These are phyloP conservation scores for Plebejus melissa DNA, from an alignment of 2,888 invertebrate genomes.

Conservation along the genomic window DNA sequence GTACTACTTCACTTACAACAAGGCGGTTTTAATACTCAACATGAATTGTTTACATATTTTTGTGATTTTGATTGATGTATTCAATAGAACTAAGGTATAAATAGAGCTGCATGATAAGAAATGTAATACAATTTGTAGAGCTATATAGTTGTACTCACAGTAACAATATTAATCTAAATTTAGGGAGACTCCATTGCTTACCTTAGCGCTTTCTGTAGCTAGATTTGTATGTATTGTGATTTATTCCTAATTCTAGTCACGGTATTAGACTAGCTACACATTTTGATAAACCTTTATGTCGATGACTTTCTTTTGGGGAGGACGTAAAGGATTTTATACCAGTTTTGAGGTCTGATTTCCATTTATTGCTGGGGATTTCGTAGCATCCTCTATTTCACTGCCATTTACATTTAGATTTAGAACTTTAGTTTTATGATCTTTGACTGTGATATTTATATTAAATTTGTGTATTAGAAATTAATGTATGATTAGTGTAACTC, in stretches of 20 bases:
- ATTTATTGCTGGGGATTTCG: constrained; percentile 28
- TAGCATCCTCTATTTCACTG: constrained; percentile 50
- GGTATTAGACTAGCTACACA: constrained; percentile 66
- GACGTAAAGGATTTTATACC: constrained; percentile 25
- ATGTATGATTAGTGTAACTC: constrained; percentile 53
- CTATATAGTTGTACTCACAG: constrained; percentile 30
- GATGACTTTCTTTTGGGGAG: constrained; percentile 15
- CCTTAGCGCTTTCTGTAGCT: constrained; percentile 37
- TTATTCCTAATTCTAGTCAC: constrained; percentile 78
- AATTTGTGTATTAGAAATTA: constrained; percentile 68
- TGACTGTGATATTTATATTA: constrained; percentile 79
- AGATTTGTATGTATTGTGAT: constrained; percentile 53
- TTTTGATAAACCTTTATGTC: constrained; percentile 36
- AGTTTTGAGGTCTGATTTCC: constrained; percentile 24
- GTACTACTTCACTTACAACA: neutral
- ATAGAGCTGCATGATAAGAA: constrained; percentile 18
- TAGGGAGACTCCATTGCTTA: constrained; percentile 54
- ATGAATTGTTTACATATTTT: neutral
- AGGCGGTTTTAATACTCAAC: neutral
- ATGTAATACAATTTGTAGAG: constrained; percentile 28
- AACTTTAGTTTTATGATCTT: constrained; percentile 71
- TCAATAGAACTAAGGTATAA: constrained; percentile 8
- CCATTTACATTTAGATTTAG: constrained; percentile 67
- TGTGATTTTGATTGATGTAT: neutral
- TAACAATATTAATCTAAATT: constrained; percentile 45